Percentiles rank a stretch among this genome's conserved stretches.
Evolutionary conservation across 2,113 vertebrate genomes (phyloP).

Genomic region (Leptobrachium ailaonicum): DNA sequence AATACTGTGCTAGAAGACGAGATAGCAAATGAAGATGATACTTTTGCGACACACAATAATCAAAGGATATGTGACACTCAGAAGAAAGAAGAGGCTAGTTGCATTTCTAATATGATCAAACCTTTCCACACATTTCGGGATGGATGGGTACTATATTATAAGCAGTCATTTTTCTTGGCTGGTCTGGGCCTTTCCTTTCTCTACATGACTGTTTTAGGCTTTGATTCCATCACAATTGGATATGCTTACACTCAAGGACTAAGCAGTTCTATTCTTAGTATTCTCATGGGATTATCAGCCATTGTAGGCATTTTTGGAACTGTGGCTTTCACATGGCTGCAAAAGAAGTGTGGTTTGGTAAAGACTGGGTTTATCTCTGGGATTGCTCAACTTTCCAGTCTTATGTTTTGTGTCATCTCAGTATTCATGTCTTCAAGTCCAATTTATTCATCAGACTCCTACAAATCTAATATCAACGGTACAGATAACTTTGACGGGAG

Average conservation of each 20-base stretch:
- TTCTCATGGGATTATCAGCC: constrained; percentile 77
- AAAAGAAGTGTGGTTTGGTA: constrained; percentile 72
- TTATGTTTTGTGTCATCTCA: constrained; percentile 68
- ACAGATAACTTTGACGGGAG: constrained; percentile 60
- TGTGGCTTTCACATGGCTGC: constrained; percentile 74
- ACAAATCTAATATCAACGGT: constrained; percentile 66
- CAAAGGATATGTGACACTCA: background rate
- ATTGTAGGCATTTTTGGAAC: constrained; percentile 75
- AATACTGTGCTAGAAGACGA: background rate
- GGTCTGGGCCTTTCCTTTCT: constrained; percentile 76
- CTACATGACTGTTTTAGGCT: constrained; percentile 79
- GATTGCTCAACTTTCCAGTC: constrained; percentile 68
- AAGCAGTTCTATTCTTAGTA: constrained; percentile 73
- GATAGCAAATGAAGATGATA: background rate
- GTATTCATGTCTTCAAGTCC: constrained; percentile 74
- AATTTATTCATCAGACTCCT: constrained; percentile 72
- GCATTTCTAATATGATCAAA: constrained; percentile 63
- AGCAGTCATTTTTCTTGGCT: constrained; percentile 76
- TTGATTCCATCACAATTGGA: constrained; percentile 79
- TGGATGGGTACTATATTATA: constrained; percentile 80
- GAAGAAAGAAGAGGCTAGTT: constrained; percentile 44
- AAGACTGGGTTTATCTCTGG: constrained; percentile 75
- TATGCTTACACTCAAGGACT: constrained; percentile 78
- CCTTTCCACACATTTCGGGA: constrained; percentile 67
- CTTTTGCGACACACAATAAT: background rate